phyloP scores from a whole-genome alignment of 2,888 invertebrate species.

The Tachina fera region DNA sequence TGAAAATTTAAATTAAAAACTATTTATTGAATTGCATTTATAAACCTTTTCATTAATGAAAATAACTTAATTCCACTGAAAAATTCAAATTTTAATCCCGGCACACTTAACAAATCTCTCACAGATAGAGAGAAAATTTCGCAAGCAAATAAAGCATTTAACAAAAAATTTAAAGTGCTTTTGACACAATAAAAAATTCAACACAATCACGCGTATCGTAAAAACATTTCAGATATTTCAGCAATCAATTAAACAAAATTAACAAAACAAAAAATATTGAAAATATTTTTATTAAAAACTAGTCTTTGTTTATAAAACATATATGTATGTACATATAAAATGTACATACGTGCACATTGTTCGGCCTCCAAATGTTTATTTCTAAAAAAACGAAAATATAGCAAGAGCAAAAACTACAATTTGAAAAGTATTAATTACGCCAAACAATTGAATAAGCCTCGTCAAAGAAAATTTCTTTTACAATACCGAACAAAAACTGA shows the following conservation, averaged over 20 bases:
- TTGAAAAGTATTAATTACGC: conserved; percentile 8
- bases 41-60: too few species aligned
- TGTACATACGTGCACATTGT: conserved; percentile 1
- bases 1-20: too few species aligned
- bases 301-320: background rate
- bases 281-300: conserved; percentile 27
- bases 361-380: conserved; percentile 29
- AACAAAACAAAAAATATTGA: background rate
- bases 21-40: too few species aligned
- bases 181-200: background rate
- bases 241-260: conserved; percentile 1
- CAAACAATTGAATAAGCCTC: conserved; percentile 35
- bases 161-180: background rate
- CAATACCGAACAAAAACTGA: conserved; percentile 7
- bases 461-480: conserved; percentile 40
- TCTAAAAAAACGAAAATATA: background rate
- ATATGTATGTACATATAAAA: too few species aligned
- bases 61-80: too few species aligned
- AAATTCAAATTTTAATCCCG: too few species aligned
- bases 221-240: conserved; percentile 36
- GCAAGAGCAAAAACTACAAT: conserved; percentile 1
- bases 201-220: conserved; percentile 8
- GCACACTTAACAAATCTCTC: too few species aligned
- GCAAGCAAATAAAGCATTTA: background rate
- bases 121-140: too few species aligned